phyloP scores from a whole-genome alignment of 2,888 invertebrate species.

The Chironomus riparius region DNA sequence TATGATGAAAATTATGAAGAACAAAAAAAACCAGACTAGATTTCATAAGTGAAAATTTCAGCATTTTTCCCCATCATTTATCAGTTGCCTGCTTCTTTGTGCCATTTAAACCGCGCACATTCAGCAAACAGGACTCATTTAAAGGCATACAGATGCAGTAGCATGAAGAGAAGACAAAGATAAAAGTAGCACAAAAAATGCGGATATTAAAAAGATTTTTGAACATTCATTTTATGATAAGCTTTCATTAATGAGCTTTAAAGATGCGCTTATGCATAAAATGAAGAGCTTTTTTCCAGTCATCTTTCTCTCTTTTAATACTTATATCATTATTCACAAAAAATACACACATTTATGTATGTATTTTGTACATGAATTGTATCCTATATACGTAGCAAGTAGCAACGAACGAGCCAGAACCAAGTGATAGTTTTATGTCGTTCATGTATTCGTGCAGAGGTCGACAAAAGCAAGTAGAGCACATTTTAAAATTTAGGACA shows the following conservation, averaged over 20 bases:
- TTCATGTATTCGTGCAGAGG: conserved; percentile 6
- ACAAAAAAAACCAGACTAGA: too few relatives aligned
- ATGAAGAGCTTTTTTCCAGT: conserved; percentile 9
- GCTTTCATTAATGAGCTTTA: conserved; percentile 26
- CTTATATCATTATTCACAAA: background rate
- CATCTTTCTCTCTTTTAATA: background rate
- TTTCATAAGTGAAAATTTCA: too few relatives aligned
- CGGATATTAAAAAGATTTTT: conserved; percentile 21
- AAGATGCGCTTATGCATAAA: conserved; percentile 21
- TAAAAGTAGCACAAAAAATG: background rate
- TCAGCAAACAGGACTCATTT: background rate
- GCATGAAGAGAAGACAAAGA: background rate
- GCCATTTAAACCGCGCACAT: background rate
- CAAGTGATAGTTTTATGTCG: background rate
- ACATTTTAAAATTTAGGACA: conserved; percentile 12
- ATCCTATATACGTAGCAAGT: background rate
- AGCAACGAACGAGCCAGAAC: background rate
- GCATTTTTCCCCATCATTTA: background rate
- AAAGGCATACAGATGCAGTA: background rate
- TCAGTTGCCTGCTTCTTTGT: background rate
- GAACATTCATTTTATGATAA: conserved; percentile 19
- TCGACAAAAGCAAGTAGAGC: conserved; percentile 10
- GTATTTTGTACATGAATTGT: too few relatives aligned
- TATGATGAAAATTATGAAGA: too few relatives aligned
- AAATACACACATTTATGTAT: background rate